Evolutionary conservation across 2,888 invertebrate species (phyloP), one percentile per base, ranked within the genome.

Genomic region (Fabriciana adippe): DNA sequence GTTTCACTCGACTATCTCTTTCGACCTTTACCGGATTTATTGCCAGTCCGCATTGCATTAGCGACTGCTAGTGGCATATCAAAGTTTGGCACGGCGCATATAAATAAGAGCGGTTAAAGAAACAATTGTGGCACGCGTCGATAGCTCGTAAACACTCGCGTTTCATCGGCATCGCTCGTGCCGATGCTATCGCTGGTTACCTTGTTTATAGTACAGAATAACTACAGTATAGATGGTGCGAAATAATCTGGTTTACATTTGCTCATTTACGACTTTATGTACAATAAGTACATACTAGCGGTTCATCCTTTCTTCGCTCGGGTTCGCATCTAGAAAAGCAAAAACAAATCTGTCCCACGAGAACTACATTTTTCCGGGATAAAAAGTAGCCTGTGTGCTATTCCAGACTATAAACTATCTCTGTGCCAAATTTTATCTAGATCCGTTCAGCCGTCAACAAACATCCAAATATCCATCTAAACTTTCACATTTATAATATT

Each of bases 91-190:
- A 72, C 69, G 67, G 51, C 64, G 72, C 71, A 67, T 71, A 74
- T 75, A 74, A 75, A 74, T 75, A 75, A 75, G 71, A 72, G 66
- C 75, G 73, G 73, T 76, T 74, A 75, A 68, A 75, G 74, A 76
- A 79, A 78, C 80, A 79, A 79, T 80, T 76, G 77, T 77, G 73
- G 74, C 72, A 73, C 76, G 76, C 77, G 74, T 73, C 72, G 69
- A 77, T 79, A 78, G 79, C 79, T 85, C 87, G 82, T 86, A 87
- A 86, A 86, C 78, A 79, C 79, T 78, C 74, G 79, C 78, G 79
- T 80, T 82, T 84, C 84, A 84, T 85, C 86, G 85, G 82, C 84
- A 85, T 86, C 85, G 86, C 85, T 84, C 87, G 87, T 84, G 88
- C 83, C 77, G 88, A 88, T 87, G 78, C 77, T 87, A 88, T 88